Conservation (phyloP, 1,140 invertebrate species). For the Protaetia brevitarsis region DNA sequence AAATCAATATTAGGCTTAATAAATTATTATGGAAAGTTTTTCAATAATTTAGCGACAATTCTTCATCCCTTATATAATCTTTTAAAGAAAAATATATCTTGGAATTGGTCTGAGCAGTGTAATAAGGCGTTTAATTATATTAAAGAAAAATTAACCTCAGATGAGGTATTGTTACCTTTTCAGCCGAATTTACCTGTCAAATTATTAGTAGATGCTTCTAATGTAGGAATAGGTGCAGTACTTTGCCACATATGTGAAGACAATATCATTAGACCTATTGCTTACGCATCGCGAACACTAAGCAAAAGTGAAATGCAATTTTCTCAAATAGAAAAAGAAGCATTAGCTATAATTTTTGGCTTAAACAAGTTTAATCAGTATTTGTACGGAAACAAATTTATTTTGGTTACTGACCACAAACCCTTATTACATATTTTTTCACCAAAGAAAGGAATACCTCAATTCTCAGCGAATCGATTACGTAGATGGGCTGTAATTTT, state of each 20-base stretch:
- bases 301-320: slow-evolving; percentile 24
- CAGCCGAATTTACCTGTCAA: background rate
- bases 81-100: background rate
- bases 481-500: slow-evolving; percentile 44
- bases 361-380: too few relatives aligned
- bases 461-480: slow-evolving; percentile 27
- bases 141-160: slow-evolving; percentile 24
- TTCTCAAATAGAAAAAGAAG: slow-evolving; percentile 38
- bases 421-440: slow-evolving; percentile 25
- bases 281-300: background rate
- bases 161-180: slow-evolving; percentile 23
- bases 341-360: too few relatives aligned
- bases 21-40: slow-evolving; percentile 44
- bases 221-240: too few relatives aligned
- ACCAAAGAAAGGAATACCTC: slow-evolving; percentile 24
- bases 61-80: slow-evolving; percentile 21
- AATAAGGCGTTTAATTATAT: slow-evolving; percentile 26
- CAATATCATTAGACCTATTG: background rate
- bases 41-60: slow-evolving; percentile 32
- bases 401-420: too few relatives aligned
- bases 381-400: too few relatives aligned
- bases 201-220: slow-evolving; percentile 9
- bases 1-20: slow-evolving; percentile 44
- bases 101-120: slow-evolving; percentile 25
- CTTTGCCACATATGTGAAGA: background rate